Base-by-base conservation (phyloP, 2,888 invertebrate genomes). In the Prenolepis imparis region DNA sequence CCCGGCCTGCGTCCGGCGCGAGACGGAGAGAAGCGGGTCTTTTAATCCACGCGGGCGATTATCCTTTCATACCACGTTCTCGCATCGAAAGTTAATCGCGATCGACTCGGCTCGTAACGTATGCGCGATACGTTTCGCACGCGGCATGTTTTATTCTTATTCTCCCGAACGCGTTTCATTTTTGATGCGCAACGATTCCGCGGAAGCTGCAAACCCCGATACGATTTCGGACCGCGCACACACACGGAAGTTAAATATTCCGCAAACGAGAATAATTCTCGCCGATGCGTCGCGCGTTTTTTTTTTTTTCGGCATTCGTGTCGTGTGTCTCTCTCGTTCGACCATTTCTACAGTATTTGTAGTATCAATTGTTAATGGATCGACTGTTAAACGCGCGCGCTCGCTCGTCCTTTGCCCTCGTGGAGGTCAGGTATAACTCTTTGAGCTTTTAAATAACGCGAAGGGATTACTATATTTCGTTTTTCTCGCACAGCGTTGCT, bases 141-240 rank as follows among this genome's bases (percentile, higher is more conserved):
- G 36, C 52, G 59, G 67, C 59, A 70, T 80, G 78, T 80, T 80
- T 80, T 80, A 80, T 70, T 80, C 78, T 80, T 80, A 80, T 80
- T 21, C 59, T 0, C 44, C 70, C 21, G 59, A 80, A n/a, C 68
- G 24, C 44, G n/a, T 80, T 80, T 24, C 70, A 80, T 80, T 70
- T 80, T 80, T 80, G 70, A 80, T 80, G 59, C 18, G n/a, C 59
- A 61, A 12, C 44, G 44, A 67, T 70, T 48, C 70, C 59, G 59
- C 44, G 70, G 70, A 70, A 80, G 70, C 70, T 41, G 11, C 61
- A 80, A 70, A 59, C 78, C 78, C 59, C 21, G 78, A 78, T 78
- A 48, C 78, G 70, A 78, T 78, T 78, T 68, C 68, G 68, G 36
- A 4, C 32, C 70, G 28, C 41, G 8, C 32, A n/a, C 41, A 28